Evolutionary conservation across 1,140 invertebrate species (phyloP).

Genomic region (Luehdorfia chinensis): DNA sequence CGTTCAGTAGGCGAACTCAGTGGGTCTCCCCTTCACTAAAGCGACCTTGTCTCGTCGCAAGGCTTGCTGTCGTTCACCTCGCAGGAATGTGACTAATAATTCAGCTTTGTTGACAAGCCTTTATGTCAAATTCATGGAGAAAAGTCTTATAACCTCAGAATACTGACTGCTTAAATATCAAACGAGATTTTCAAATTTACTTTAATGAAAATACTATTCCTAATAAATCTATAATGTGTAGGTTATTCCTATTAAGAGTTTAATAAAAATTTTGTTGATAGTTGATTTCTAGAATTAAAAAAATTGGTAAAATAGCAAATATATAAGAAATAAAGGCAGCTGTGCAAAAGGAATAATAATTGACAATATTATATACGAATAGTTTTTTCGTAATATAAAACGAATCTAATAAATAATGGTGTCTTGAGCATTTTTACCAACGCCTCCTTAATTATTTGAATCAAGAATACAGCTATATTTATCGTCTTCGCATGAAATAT

Average conservation of each 20-base stretch:
- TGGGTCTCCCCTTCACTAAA: slow-evolving; percentile 51
- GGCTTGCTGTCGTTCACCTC: slow-evolving; percentile 60
- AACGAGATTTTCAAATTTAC: too few relatives aligned
- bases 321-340: too few relatives aligned
- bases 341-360: too few relatives aligned
- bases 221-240: too few relatives aligned
- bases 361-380: too few relatives aligned
- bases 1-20: slow-evolving; percentile 22
- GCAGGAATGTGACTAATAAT: slow-evolving; percentile 58
- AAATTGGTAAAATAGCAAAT: too few relatives aligned
- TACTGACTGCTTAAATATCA: too few relatives aligned
- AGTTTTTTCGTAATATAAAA: too few relatives aligned
- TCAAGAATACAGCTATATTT: slow-evolving; percentile 7
- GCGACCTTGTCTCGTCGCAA: slow-evolving; percentile 58
- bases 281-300: too few relatives aligned
- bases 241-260: too few relatives aligned
- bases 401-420: neutral
- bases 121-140: slow-evolving; percentile 22
- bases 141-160: slow-evolving; percentile 11
- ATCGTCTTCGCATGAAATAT: neutral
- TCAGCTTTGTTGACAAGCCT: slow-evolving; percentile 49
- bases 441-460: neutral
- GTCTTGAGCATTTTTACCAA: neutral
- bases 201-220: too few relatives aligned
- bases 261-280: too few relatives aligned